Conservation (phyloP, 2,113 vertebrate genomes). For the Tragelaphus scriptus region DNA sequence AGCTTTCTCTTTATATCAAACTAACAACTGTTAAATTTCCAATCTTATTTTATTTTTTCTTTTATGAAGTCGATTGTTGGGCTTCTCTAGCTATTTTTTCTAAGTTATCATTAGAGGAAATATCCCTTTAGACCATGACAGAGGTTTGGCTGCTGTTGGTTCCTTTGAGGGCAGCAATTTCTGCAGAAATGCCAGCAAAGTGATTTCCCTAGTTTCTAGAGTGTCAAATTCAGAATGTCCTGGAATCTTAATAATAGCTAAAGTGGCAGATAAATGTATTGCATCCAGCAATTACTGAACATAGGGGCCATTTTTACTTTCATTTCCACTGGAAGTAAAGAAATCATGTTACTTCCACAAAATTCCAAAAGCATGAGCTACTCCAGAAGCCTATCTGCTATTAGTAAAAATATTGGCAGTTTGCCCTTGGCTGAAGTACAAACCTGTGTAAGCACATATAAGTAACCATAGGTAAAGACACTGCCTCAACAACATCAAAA, state of each 20-base stretch:
- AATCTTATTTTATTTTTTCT: neutral
- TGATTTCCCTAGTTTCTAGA: neutral
- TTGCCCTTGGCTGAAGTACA: neutral
- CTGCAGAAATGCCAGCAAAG: neutral
- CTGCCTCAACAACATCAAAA: neutral
- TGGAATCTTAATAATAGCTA: neutral
- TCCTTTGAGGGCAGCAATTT: neutral
- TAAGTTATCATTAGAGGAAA: neutral
- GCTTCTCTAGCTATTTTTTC: neutral
- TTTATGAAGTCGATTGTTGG: neutral
- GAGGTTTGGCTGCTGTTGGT: neutral
- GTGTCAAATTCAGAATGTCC: neutral
- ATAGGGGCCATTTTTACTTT: neutral
- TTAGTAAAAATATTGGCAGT: neutral
- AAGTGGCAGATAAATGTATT: neutral
- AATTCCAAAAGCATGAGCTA: neutral
- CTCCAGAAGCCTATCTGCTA: neutral
- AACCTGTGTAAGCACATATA: neutral
- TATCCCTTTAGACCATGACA: neutral
- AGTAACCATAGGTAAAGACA: neutral
- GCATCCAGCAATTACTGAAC: neutral
- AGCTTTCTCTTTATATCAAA: neutral
- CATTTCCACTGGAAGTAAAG: neutral
- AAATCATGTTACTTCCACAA: neutral
- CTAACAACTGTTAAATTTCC: neutral